phyloP scores from a whole-genome alignment of 2,888 invertebrate genomes.

The Isoperla grammatica region DNA sequence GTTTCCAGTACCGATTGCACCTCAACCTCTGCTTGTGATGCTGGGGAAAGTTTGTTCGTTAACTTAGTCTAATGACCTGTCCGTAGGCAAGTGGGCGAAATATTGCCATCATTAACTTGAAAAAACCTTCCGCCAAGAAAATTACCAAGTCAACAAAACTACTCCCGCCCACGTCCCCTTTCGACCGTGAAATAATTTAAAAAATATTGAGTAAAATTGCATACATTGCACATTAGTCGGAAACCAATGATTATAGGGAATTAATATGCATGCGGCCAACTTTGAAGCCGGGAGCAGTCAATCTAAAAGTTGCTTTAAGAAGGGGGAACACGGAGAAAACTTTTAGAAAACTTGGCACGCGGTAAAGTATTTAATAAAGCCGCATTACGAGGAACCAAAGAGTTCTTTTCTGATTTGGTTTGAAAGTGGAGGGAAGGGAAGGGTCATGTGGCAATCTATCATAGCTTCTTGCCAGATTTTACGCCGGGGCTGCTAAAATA shows the following conservation, averaged over 20 bases:
- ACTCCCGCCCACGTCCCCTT: constrained; percentile 29
- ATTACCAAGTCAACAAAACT: constrained; percentile 39
- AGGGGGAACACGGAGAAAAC: constrained; percentile 24
- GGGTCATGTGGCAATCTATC: constrained; percentile 29
- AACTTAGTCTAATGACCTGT: constrained; percentile 38
- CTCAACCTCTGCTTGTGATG: neutral
- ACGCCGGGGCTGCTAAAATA: neutral
- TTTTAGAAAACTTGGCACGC: constrained; percentile 31
- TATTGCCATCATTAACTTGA: constrained; percentile 39
- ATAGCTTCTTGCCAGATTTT: constrained; percentile 12
- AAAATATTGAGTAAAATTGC: constrained; percentile 35
- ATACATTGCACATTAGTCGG: constrained; percentile 37
- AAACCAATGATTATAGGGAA: constrained; percentile 37
- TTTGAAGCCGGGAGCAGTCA: constrained; percentile 31
- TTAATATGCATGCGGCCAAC: constrained; percentile 38
- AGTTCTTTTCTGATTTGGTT: constrained; percentile 31
- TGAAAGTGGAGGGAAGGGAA: constrained; percentile 19
- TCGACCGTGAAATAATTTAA: constrained; percentile 30
- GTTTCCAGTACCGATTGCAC: too few species aligned
- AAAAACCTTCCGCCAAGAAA: constrained; percentile 36
- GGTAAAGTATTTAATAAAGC: constrained; percentile 33
- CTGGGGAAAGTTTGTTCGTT: constrained; percentile 24
- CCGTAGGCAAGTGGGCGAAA: constrained; percentile 36
- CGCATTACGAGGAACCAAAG: constrained; percentile 32
- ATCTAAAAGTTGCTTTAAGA: constrained; percentile 31